A percentile compares a stretch with the other conserved stretches of the same genome.
Conservation (phyloP, 1,140 invertebrate species). For the Melitaea cinxia region DNA sequence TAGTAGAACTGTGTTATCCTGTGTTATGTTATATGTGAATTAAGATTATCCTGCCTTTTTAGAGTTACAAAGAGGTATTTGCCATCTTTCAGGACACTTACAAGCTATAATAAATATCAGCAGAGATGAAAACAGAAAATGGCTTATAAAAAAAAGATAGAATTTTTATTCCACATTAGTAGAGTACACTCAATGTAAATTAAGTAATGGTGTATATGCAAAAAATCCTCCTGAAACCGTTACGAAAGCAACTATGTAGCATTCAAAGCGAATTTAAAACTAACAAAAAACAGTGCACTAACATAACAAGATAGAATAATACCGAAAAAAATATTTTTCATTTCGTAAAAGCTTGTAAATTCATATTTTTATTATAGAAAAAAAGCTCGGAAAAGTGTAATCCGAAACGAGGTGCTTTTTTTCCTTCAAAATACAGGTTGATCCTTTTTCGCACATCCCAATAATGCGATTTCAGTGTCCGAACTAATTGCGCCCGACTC, state of each 20-base stretch:
- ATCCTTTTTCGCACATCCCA: conserved; percentile 56
- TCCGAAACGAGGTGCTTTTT: conserved; percentile 22
- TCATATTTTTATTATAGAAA: conserved; percentile 32
- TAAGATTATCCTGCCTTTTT: too few species aligned
- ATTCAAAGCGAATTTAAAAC: neutral
- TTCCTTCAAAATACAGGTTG: conserved; percentile 53
- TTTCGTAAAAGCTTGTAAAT: conserved; percentile 28
- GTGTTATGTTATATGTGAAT: too few species aligned
- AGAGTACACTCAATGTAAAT: too few species aligned
- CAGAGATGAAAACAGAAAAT: too few species aligned
- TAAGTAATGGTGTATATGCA: neutral
- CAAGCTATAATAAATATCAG: too few species aligned
- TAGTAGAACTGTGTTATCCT: too few species aligned
- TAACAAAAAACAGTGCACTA: neutral
- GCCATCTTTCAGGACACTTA: too few species aligned
- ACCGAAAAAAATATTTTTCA: conserved; percentile 20
- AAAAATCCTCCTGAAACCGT: neutral
- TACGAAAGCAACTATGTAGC: too few species aligned
- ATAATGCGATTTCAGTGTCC: conserved; percentile 65
- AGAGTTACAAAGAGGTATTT: too few species aligned
- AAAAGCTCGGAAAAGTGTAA: conserved; percentile 17
- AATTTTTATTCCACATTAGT: too few species aligned
- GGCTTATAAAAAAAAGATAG: too few species aligned
- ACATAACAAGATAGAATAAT: conserved; percentile 24
- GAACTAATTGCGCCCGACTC: conserved; percentile 56